Evolutionary conservation across 2,888 invertebrate genomes (phyloP), one percentile per base, ranked within the genome.

Genomic region (Lordiphosa andalusiaca): DNA sequence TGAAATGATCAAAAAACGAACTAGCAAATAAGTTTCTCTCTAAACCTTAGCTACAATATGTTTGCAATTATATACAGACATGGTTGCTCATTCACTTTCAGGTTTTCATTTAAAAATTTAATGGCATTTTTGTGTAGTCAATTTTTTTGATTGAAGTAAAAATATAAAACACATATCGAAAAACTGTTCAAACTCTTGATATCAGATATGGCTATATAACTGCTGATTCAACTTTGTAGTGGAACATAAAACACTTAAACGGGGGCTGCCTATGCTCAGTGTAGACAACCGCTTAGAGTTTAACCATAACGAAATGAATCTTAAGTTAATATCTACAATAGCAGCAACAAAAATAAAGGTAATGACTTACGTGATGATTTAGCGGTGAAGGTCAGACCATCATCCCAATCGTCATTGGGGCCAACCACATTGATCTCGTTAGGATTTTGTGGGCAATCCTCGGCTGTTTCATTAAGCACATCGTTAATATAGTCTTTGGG

Each of bases 301-400:
- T 35, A 47, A 16, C 12, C 35, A 21, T 36, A 44, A 36, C 25
- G 25, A 19, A 35, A 19, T 33, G 40, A 47, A 39, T 39, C n/a
- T 54, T 12, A 4, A 19, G 10, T 47, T 4, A 25, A 16, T 21
- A 21, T 30, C 1, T 30, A 30, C 30, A 25, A 25, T 3, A 25
- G 7, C 25, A 25, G 25, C 25, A 25, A 7, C 47, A 19, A 7
- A 21, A 9, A 52, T 62, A 9, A 54, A 64, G 41, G 7, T 25
- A 25, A 67, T 53, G 86, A 93, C 94, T 94, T 93, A 96, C 96
- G 95, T 90, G 94, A 94, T 89, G 95, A 94, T 91, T 95, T 94
- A 65, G 96, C 96, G 82, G 96, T 96, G 89, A 97, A 97, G 69
- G 95, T 96, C 77, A 96, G 95, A 85, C 95, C 95, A 90, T 94